Evolutionary conservation across 2,797 vertebrate genomes (phyloP), one percentile per base, ranked within the genome.

Genomic region (Sphenodon punctatus): DNA sequence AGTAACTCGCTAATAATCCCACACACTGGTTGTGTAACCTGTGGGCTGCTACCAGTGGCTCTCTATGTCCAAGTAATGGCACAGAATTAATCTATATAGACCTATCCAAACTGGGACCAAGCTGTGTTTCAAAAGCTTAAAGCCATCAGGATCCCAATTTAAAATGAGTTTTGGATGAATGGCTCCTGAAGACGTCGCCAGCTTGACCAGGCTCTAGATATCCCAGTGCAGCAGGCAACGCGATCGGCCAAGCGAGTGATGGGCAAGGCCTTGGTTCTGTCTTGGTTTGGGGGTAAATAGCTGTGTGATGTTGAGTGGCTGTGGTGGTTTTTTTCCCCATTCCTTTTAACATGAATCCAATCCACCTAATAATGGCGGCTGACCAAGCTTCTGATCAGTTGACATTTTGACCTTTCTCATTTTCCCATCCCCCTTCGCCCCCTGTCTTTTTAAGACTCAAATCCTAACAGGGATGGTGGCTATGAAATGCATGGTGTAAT

Each of bases 261-360:
- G 94, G 95, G 94, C 95, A 97, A 96, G 93, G 95, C 95, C 91
- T 88, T 96, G 96, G 93, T 95, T 97, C 97, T 97, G 97, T 96
- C 96, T 96, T 95, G 96, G 96, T 97, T 92, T 94, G 95, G 94
- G 93, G 97, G 98, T 98, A 99, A 99, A 98, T 97, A 96, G 96
- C 94, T 78, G 96, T 97, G 96, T 97, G 91, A 95, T 94, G 94
- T 96, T 97, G 96, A 96, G 97, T 98, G 96, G 96, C 96, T 98
- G 97, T 97, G 97, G 95, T 97, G 97, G 96, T 94, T 96, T 96
- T 94, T 79, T 70, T 95, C 94, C 95, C 94, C 86, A 93, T 91
- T 96, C 94, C 95, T 95, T n/a, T 96, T 96, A 96, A 96, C 96
- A 93, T 91, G 90, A 94, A 91, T 94, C 95, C 94, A 89, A 92